Conservation (phyloP, 2,888 invertebrate species). For the Cryptocheilus praepositus region DNA sequence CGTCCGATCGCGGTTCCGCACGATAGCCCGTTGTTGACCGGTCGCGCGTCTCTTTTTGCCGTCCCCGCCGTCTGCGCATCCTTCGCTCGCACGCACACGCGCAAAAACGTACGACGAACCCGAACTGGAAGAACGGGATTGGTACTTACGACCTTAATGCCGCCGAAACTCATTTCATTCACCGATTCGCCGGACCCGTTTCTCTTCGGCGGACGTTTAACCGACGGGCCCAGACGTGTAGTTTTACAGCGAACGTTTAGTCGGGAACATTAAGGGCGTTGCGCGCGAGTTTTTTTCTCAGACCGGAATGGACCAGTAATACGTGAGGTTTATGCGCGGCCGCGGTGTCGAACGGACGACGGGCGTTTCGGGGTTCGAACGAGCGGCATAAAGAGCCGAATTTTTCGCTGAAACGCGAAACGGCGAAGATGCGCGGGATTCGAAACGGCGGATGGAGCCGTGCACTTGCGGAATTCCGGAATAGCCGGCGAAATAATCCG, state of each 20-base stretch:
- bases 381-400: too few species aligned
- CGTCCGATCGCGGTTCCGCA: slow-evolving; percentile 32
- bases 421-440: too few species aligned
- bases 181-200: slow-evolving; percentile 42
- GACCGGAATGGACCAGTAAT: too few species aligned
- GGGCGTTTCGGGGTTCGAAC: too few species aligned
- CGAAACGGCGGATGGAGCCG: too few species aligned
- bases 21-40: slow-evolving; percentile 12
- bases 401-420: too few species aligned
- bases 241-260: slow-evolving; percentile 30
- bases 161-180: slow-evolving; percentile 55
- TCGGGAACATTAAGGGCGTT: not conserved
- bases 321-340: too few species aligned
- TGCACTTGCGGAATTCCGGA: too few species aligned
- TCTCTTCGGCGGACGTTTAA: slow-evolving; percentile 11
- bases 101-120: slow-evolving; percentile 17
- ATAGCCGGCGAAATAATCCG: too few species aligned
- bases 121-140: slow-evolving; percentile 57
- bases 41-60: slow-evolving; percentile 14
- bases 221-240: slow-evolving; percentile 30
- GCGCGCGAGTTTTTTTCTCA: not conserved
- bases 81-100: slow-evolving; percentile 15
- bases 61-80: slow-evolving; percentile 9
- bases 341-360: too few species aligned
- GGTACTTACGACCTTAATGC: slow-evolving; percentile 51